Conservation (phyloP, 2,797 vertebrate species). For the Coreius guichenoti region DNA sequence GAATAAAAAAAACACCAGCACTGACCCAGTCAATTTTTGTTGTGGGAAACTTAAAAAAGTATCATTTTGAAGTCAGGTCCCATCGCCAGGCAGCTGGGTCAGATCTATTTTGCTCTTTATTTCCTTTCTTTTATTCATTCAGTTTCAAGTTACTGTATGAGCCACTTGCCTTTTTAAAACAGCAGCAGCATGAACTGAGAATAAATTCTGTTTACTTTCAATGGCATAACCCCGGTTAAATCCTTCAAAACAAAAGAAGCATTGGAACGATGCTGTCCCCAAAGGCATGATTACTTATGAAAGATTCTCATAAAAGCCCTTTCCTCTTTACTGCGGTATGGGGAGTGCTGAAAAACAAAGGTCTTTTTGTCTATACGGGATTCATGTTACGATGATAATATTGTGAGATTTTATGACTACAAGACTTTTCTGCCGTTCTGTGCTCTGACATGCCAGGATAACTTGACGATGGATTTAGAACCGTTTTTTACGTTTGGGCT, state of each 20-base stretch:
- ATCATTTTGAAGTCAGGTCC: constrained; percentile 31
- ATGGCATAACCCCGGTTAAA: background rate
- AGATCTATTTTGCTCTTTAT: constrained; percentile 15
- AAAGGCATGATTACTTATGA: constrained; percentile 6
- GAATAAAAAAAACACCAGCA: constrained; percentile 6
- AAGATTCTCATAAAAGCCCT: background rate
- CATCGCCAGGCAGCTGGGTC: background rate
- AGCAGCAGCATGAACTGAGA: background rate
- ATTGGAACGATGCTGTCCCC: background rate
- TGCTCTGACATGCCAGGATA: constrained; percentile 24
- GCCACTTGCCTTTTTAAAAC: background rate
- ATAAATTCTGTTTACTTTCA: constrained; percentile 4
- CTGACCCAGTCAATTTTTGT: background rate
- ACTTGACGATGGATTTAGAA: background rate
- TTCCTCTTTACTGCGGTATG: background rate
- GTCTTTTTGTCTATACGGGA: background rate
- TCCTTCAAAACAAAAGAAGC: background rate
- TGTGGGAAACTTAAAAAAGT: constrained; percentile 30
- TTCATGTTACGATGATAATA: constrained; percentile 19
- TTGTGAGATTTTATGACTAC: constrained; percentile 26
- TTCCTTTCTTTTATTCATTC: constrained; percentile 12
- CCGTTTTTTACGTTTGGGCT: background rate
- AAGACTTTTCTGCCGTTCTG: background rate
- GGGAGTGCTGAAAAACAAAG: constrained; percentile 25
- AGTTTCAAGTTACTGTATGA: background rate